Evolutionary conservation across 2,797 vertebrate species (phyloP).

Genomic region (Spinus olivaceus): DNA sequence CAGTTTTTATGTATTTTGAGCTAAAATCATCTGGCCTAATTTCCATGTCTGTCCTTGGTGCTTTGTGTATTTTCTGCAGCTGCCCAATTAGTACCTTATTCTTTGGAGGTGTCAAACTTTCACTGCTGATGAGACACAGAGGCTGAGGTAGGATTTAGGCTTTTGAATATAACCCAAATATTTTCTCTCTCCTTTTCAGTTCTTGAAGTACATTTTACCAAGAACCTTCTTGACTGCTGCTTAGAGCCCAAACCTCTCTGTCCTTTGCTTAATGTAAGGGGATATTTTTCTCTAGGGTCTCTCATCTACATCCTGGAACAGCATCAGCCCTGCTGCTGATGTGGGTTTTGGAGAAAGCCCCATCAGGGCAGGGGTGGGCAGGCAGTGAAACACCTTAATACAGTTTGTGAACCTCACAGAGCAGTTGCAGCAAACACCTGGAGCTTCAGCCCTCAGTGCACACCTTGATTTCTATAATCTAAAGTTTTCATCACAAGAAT

Average conservation of each 20-base stretch:
- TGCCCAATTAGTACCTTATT: not conserved
- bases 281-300: not conserved
- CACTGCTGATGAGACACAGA: not conserved
- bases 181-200: not conserved
- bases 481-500: not conserved
- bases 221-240: not conserved
- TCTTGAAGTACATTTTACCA: not conserved
- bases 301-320: not conserved
- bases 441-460: not conserved
- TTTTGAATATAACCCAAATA: not conserved
- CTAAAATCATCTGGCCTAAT: constrained; percentile 37
- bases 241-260: not conserved
- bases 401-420: not conserved
- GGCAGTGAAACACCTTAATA: not conserved
- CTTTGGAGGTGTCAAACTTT: not conserved
- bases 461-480: not conserved
- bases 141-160: not conserved
- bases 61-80: constrained; percentile 21
- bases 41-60: not conserved
- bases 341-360: not conserved
- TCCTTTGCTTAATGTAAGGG: not conserved
- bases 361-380: not conserved
- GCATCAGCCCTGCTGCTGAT: not conserved
- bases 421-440: not conserved
- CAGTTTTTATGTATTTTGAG: constrained; percentile 9